Percentiles rank a stretch among this genome's conserved stretches.
Conservation (phyloP, 2,888 invertebrate species). For the Lasioglossum marginatum region DNA sequence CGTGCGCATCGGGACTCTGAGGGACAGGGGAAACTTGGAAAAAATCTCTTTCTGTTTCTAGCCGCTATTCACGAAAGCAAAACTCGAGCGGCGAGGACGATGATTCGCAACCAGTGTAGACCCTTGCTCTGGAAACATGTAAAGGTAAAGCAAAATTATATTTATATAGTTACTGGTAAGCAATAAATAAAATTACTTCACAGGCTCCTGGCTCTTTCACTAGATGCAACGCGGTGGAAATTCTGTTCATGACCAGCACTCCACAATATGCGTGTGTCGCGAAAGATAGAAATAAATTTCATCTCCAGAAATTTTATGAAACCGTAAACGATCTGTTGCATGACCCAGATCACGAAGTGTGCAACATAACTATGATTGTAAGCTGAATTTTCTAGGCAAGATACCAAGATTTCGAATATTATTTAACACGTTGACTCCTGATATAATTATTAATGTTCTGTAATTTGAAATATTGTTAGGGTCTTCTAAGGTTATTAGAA, state of each 20-base stretch:
- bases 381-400: not conserved
- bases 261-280: slow-evolving; percentile 19
- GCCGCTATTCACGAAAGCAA: slow-evolving; percentile 52
- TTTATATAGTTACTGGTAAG: not conserved
- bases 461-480: slow-evolving; percentile 45
- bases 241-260: slow-evolving; percentile 65
- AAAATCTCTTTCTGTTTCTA: slow-evolving; percentile 65
- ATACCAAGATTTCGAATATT: not conserved
- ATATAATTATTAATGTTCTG: slow-evolving; percentile 17
- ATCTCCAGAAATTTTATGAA: slow-evolving; percentile 56
- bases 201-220: slow-evolving; percentile 66
- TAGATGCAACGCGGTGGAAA: slow-evolving; percentile 71
- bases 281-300: slow-evolving; percentile 29
- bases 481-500: slow-evolving; percentile 56
- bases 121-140: slow-evolving; percentile 65
- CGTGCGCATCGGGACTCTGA: slow-evolving; percentile 55
- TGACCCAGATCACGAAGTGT: slow-evolving; percentile 63
- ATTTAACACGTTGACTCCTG: not conserved
- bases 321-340: slow-evolving; percentile 64
- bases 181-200: slow-evolving; percentile 12
- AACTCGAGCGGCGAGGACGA: slow-evolving; percentile 40
- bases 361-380: slow-evolving; percentile 67
- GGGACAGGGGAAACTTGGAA: slow-evolving; percentile 61
- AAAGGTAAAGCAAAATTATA: slow-evolving; percentile 58
- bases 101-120: slow-evolving; percentile 61